Base-by-base conservation (phyloP, 2,113 vertebrate genomes). In the Charina bottae region DNA sequence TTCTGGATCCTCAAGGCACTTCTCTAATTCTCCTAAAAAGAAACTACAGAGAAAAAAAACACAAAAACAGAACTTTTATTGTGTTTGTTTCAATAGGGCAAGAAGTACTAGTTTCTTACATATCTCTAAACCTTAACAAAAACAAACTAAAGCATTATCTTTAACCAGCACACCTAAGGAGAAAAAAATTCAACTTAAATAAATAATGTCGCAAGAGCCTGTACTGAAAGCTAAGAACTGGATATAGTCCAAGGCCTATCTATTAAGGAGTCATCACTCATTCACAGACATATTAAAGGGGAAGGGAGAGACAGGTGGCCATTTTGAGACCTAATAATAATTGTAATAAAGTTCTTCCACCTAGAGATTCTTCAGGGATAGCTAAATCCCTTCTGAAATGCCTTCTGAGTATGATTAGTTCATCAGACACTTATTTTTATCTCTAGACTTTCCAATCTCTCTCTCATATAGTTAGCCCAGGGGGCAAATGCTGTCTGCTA, bases 1-100 rank as follows among this genome's bases (percentile, higher is more conserved):
- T 96, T 99, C 99, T 17, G 99, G 99, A 96, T 99, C 99, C 97
- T 99, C 99, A 97, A 99, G 97, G 98, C 99, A 99, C 97, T 99
- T 99, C 96, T 99, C 99, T 96, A 99, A 94, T 97, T 99, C 99
- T 95, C 98, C 98, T 95, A 99, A 98, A 98, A 99, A 99, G 98
- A 99, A 99, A 96, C 99, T 99, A 95, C 95, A 94, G 68, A 84
- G 7, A 93, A 7, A 93, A 93, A 59, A 93, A 7, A 1, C n/a
- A 85, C 26, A 54, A 85, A 26, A 53, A 58, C n/a, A 92, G 90
- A 53, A 19, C 54, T 1, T 89, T 0, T 53, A 85, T 92, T 46
- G 72, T 46, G 37, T 60, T 78, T 85, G 68, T 28, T 1, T 90
- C 33, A 87, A 6, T 87, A 84, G 0, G 62, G 26, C 21, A 89